These are phyloP conservation scores for Cryptomyrus ogoouensis DNA, from an alignment of 2,113 vertebrate species.

Conservation along the genomic window DNA sequence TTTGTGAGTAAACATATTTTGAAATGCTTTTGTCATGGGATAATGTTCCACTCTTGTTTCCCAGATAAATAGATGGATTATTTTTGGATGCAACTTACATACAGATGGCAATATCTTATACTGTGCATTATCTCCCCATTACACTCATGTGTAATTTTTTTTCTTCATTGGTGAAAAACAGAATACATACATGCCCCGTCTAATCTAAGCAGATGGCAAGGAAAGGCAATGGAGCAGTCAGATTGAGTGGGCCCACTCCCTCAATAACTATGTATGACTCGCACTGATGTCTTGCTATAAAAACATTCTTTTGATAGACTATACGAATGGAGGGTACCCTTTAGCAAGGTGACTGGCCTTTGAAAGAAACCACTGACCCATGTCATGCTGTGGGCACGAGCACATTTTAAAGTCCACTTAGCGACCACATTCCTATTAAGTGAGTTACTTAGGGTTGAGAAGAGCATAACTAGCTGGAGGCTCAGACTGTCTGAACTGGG, in stretches of 20 bases:
- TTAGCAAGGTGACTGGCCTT: constrained; percentile 1
- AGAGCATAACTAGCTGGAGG: neutral
- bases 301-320: neutral
- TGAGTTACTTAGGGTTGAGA: neutral
- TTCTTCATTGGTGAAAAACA: neutral
- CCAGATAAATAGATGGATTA: neutral
- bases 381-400: neutral
- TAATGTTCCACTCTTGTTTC: neutral
- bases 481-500: neutral
- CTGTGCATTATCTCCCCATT: neutral
- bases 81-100: neutral
- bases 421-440: neutral
- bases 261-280: neutral
- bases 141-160: neutral
- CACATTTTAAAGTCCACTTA: neutral
- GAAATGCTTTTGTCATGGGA: neutral
- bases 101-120: neutral
- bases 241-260: neutral
- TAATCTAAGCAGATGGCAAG: neutral
- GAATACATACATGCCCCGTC: neutral
- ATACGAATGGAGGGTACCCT: neutral
- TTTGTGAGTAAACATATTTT: neutral
- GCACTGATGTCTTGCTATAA: neutral
- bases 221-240: neutral
- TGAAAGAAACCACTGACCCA: neutral